phyloP scores from a whole-genome alignment of 2,888 invertebrate genomes.

The Leucoptera coffeella region DNA sequence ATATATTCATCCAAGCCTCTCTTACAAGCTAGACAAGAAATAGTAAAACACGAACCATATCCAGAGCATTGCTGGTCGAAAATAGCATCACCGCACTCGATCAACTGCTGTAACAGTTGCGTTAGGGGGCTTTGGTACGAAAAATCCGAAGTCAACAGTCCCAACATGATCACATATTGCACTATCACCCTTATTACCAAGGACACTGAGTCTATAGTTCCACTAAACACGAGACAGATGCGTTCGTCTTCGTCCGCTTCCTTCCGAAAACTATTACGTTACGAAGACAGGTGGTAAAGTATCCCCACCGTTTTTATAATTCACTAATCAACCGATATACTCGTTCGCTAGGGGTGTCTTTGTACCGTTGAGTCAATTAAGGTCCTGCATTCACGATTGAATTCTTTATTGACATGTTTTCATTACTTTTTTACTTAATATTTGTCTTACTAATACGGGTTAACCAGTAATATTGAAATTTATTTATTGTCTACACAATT shows the following conservation, averaged over 20 bases:
- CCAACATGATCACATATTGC: slow-evolving; percentile 21
- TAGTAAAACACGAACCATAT: not conserved
- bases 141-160: slow-evolving; percentile 33
- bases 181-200: slow-evolving; percentile 3
- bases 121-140: slow-evolving; percentile 33
- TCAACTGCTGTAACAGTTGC: slow-evolving; percentile 32
- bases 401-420: no score
- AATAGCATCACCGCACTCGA: slow-evolving; percentile 36
- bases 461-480: no score
- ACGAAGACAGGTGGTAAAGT: slow-evolving; percentile 41
- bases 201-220: slow-evolving; percentile 21
- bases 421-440: no score
- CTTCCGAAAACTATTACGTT: slow-evolving; percentile 41
- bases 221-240: slow-evolving; percentile 35
- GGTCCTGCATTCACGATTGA: no score
- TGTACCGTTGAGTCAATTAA: no score
- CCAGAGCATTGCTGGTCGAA: slow-evolving; percentile 19
- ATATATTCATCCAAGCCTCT: no score
- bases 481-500: no score
- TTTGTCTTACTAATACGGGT: no score
- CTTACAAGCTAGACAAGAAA: no score
- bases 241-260: slow-evolving; percentile 21
- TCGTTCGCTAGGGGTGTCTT: no score
- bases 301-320: slow-evolving; percentile 2
- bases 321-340: no score